These are phyloP conservation scores for Hirudinaria manillensis DNA, from an alignment of 2,888 invertebrate species.

Conservation along the genomic window DNA sequence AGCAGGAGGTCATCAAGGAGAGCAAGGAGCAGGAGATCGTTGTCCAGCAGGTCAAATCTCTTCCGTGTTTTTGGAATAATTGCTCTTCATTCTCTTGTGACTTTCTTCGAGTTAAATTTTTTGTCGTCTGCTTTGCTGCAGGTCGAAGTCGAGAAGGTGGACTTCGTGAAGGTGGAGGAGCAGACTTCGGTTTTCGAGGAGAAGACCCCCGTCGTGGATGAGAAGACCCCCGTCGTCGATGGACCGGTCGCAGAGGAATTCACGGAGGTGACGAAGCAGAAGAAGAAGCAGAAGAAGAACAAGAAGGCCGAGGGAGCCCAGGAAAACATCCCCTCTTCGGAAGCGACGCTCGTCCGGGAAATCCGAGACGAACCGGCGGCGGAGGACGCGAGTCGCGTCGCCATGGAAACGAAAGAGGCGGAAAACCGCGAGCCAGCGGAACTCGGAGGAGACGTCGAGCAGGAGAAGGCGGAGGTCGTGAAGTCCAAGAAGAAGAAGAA, in stretches of 20 bases:
- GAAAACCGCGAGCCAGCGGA: not conserved
- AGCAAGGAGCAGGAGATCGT: not conserved
- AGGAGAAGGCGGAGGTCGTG: not conserved
- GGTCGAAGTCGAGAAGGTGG: not conserved
- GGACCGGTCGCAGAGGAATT: too few species aligned
- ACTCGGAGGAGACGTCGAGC: not conserved
- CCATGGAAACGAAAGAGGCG: too few species aligned
- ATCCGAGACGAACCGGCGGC: too few species aligned
- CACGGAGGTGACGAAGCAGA: too few species aligned
- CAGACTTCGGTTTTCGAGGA: not conserved
- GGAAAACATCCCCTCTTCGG: too few species aligned
- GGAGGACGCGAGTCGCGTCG: too few species aligned
- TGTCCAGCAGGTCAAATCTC: not conserved
- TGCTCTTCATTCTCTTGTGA: not conserved
- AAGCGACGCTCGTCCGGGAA: too few species aligned
- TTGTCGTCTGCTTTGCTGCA: not conserved
- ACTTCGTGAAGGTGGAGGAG: not conserved
- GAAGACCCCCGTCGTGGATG: too few species aligned
- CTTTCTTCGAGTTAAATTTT: not conserved
- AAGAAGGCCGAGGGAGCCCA: too few species aligned
- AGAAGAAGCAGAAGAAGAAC: too few species aligned
- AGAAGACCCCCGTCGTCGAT: too few species aligned
- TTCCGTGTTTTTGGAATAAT: not conserved
- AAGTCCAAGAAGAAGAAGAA: conserved; percentile 26
- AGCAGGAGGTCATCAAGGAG: not conserved